These are phyloP conservation scores for Amazona guildingii DNA, from an alignment of 2,113 vertebrate genomes.

Conservation along the genomic window DNA sequence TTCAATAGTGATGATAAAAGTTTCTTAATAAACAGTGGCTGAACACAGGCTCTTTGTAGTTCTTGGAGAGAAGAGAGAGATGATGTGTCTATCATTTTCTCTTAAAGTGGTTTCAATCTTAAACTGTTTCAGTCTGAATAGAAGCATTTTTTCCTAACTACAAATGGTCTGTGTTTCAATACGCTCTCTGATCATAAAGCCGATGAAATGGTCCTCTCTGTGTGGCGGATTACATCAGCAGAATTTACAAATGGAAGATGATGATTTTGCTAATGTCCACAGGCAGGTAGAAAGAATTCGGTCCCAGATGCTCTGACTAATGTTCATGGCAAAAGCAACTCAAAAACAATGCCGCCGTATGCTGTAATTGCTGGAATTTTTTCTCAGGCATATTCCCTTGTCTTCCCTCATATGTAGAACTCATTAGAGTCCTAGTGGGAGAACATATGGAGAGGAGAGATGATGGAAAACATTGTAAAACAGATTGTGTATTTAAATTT, in stretches of 20 bases:
- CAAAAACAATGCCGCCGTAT: slow-evolving; percentile 70
- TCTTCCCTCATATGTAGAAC: slow-evolving; percentile 69
- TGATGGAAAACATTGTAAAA: slow-evolving; percentile 60
- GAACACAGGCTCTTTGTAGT: not conserved
- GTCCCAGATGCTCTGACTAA: slow-evolving; percentile 55
- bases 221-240: slow-evolving; percentile 19
- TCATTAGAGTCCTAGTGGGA: slow-evolving; percentile 78
- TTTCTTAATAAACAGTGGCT: not conserved
- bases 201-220: slow-evolving; percentile 31
- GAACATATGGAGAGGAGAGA: slow-evolving; percentile 72
- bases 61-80: not conserved
- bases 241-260: slow-evolving; percentile 48
- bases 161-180: slow-evolving; percentile 34
- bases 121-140: not conserved
- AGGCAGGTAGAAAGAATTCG: slow-evolving; percentile 59
- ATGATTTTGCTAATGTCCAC: slow-evolving; percentile 40
- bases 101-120: not conserved
- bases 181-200: slow-evolving; percentile 44
- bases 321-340: slow-evolving; percentile 56
- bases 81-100: not conserved
- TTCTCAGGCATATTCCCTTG: slow-evolving; percentile 67
- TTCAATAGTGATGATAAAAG: not conserved
- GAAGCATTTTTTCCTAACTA: not conserved
- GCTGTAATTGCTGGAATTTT: slow-evolving; percentile 61
- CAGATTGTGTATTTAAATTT: slow-evolving; percentile 57